A percentile compares a stretch with the other conserved stretches of the same genome.
Evolutionary conservation across 1,140 invertebrate species (phyloP).

Genomic region (Maniola jurtina): DNA sequence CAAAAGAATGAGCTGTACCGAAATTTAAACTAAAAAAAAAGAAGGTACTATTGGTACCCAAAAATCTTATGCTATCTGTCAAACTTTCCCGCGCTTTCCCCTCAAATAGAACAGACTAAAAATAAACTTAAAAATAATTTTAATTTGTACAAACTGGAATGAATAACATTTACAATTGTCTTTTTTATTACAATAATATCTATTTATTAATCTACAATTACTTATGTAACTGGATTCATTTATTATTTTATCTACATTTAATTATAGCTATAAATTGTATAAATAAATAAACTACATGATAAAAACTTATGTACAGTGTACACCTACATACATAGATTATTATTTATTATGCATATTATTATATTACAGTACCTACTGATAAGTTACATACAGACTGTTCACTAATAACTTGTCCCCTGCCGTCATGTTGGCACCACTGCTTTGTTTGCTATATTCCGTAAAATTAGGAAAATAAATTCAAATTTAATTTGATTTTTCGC

Average conservation of each 20-base stretch:
- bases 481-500: too few species aligned
- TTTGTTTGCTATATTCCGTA: too few species aligned
- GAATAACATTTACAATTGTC: conserved; percentile 36
- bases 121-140: conserved; percentile 18
- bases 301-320: background rate
- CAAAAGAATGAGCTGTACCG: too few species aligned
- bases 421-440: too few species aligned
- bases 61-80: background rate
- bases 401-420: too few species aligned
- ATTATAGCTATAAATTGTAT: conserved; percentile 16
- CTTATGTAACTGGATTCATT: background rate
- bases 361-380: too few species aligned
- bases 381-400: too few species aligned
- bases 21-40: too few species aligned
- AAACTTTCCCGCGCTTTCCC: conserved; percentile 8
- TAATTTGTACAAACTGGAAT: conserved; percentile 49
- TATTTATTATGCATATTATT: too few species aligned
- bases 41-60: too few species aligned
- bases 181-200: conserved; percentile 26
- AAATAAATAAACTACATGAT: conserved; percentile 1
- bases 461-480: too few species aligned
- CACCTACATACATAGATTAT: background rate
- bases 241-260: conserved; percentile 31
- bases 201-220: background rate
- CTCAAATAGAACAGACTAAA: background rate